phyloP scores from a whole-genome alignment of 2,113 vertebrate genomes.

The Sapayoa aenigma region DNA sequence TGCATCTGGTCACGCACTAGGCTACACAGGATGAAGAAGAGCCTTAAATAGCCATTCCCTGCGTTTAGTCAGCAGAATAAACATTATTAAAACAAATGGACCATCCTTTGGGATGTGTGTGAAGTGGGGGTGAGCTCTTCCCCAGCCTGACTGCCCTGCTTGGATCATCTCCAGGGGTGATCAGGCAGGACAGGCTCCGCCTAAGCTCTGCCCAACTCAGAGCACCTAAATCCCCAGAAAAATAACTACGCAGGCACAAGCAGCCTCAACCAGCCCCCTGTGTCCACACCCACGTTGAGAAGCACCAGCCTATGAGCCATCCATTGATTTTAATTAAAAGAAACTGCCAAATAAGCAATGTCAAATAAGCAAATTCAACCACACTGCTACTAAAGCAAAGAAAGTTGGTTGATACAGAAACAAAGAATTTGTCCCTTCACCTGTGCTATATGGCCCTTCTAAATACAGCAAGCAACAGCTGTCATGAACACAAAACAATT shows the following conservation, averaged over 20 bases:
- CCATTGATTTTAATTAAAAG: background rate
- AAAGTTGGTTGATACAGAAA: background rate
- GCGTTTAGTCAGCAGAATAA: background rate
- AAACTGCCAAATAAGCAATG: background rate
- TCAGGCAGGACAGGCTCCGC: background rate
- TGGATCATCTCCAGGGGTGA: fast-evolving
- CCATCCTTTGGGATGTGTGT: background rate
- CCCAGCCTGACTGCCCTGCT: fast-evolving
- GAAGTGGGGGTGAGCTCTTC: background rate
- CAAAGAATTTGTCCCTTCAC: background rate
- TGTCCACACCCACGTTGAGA: background rate
- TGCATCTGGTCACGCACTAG: background rate
- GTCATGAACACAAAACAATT: background rate
- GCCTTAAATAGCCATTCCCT: background rate
- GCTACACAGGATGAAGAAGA: background rate
- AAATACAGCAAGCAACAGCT: background rate
- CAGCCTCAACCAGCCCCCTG: fast-evolving
- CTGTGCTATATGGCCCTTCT: background rate
- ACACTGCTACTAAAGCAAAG: background rate
- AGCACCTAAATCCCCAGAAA: background rate
- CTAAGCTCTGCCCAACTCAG: fast-evolving
- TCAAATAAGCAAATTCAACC: background rate
- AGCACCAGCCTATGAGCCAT: background rate
- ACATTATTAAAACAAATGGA: background rate
- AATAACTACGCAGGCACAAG: background rate